Conservation (phyloP, 2,113 vertebrate species). For the Parus major region DNA sequence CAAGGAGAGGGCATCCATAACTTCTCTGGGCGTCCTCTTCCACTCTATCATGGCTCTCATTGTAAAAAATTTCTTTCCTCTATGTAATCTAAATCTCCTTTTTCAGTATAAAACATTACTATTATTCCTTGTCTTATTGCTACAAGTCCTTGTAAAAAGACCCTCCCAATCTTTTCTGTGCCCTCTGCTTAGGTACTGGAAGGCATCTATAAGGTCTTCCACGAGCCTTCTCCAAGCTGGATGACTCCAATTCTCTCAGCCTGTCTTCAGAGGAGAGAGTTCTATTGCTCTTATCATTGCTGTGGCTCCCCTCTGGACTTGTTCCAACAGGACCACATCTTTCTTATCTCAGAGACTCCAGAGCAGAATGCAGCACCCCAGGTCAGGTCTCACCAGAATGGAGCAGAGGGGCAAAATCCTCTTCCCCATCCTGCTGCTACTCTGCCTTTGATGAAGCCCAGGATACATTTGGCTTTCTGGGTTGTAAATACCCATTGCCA, state of each 20-base stretch:
- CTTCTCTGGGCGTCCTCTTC: not conserved
- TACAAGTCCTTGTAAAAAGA: not conserved
- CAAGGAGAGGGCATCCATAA: fast-evolving
- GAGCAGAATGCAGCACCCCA: not conserved
- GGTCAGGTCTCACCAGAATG: fast-evolving
- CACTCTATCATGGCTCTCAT: not conserved
- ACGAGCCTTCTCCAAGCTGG: not conserved
- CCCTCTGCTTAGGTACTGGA: fast-evolving
- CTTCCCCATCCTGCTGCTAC: fast-evolving
- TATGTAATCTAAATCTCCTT: not conserved
- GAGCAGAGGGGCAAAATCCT: not conserved
- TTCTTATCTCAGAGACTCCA: fast-evolving
- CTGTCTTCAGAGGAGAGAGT: not conserved
- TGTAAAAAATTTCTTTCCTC: not conserved
- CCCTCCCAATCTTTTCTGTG: not conserved
- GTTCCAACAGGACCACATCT: fast-evolving
- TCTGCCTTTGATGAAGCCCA: not conserved
- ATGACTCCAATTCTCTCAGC: not conserved
- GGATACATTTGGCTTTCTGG: not conserved
- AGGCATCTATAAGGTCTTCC: fast-evolving
- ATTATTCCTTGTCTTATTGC: not conserved
- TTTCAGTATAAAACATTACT: not conserved
- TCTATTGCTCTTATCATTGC: not conserved
- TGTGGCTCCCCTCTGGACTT: not conserved
- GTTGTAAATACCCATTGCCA: fast-evolving